Evolutionary conservation across 2,797 vertebrate genomes (phyloP), one percentile per base, ranked within the genome.

Genomic region (Loris lydekkerianus): DNA sequence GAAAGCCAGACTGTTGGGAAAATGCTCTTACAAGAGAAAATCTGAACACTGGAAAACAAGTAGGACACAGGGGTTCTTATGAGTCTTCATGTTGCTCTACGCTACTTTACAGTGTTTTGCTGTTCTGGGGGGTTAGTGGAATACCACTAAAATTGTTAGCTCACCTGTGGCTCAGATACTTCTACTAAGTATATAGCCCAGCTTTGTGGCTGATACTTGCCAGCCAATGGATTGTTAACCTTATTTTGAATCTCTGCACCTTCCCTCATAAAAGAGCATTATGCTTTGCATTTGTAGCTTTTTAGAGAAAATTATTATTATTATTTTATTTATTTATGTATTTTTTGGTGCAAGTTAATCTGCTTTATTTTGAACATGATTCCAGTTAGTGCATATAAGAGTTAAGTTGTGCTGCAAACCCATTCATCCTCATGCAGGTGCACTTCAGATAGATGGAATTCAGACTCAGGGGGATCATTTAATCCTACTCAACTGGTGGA

Each of bases 341-440:
- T 34, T 34, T 34, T 46, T 77, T 76, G 14, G 34, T 94, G 72
- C 73, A 96, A 77, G n/a, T 40, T 72, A 67, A 61, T 87, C 86
- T 94, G 67, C 63, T 92, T 89, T 93, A 53, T 37, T 96, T 90
- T 92, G 72, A 73, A 96, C 91, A 58, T 56, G 53, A 93, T 58
- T 37, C 88, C 81, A 60, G 34, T 73, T 76, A 25, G 29, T 84
- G 13, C 40, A 60, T 67, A 80, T 95, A 67, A 67, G 49, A 83
- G 20, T 82, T 95, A 70, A 56, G 10, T 83, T 94, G 49, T 86
- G n/a, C n/a, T 56, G 15, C 31, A 65, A 27, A 25, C 20, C 31
- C n/a, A 43, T 4, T 86, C 83, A 75, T 56, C 9, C 37, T 3
- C 2, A 14, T 49, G 6, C 63, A 83, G n/a, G 23, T 31, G 23